Base-by-base conservation (phyloP, 1,140 invertebrate genomes). In the Arion vulgaris region DNA sequence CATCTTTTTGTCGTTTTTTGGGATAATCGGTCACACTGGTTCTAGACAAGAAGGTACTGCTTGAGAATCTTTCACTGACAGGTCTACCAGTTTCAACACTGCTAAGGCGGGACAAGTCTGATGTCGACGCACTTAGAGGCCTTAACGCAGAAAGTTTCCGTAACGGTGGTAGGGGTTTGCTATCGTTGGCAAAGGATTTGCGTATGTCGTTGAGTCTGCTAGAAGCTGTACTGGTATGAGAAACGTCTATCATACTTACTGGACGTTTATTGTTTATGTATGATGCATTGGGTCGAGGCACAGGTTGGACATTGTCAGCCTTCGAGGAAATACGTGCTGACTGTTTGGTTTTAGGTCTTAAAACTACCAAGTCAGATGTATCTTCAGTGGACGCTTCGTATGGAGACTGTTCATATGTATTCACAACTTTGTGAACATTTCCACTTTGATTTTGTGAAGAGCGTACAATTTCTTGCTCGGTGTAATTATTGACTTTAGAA, bases 1-100 rank as follows among this genome's bases (percentile, higher is more conserved):
- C 85, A 26, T 87, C 85, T n/a, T 87, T 85, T 15, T 68, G 82
- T 15, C 90, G 82, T 11, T 78, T 72, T 73, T 82, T 84, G 62
- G 74, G 81, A 69, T 84, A 86, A 34, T 86, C 83, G 23, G 49
- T 45, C 51, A 41, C 57, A 23, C 72, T 39, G 9, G 53, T 23
- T 57, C 53, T 57, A 28, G 62, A 34, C 4, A 7, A 5, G 19
- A 32, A 66, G n/a, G n/a, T 32, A 66, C 62, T 32, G 62, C 62
- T 32, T 32, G 62, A 32, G 62, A 66, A 66, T 2, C 2, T 66
- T 34, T 28, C 62, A 11, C 28, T 28, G 28, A 0, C n/a, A 32
- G 62, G 28, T 66, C 62, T 34, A 28, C 28, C 62, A 66, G 19
- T 32, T 5, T 2, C 62, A 0, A 32, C n/a, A 66, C 28, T 32